phyloP scores from a whole-genome alignment of 1,140 invertebrate genomes.

The Campoletis sonorensis region DNA sequence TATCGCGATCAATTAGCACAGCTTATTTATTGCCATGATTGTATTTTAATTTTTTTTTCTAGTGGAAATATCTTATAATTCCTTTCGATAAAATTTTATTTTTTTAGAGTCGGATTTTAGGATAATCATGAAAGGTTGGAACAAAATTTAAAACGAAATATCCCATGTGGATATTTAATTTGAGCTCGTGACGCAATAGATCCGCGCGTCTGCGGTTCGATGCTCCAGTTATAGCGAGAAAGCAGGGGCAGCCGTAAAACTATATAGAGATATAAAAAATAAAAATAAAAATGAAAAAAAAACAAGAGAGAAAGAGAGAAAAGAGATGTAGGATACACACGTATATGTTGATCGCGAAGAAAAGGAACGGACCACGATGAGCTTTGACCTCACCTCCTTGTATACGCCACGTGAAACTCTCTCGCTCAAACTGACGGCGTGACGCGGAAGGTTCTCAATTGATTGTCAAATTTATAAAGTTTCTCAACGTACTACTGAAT shows the following conservation, averaged over 20 bases:
- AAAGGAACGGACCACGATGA: constrained; percentile 45
- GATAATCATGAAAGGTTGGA: too few relatives aligned
- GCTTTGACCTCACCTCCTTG: constrained; percentile 54
- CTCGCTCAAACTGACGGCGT: neutral
- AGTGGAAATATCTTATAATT: too few relatives aligned
- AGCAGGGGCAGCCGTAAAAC: neutral
- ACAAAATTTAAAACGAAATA: neutral
- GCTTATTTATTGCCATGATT: too few relatives aligned
- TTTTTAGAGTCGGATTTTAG: too few relatives aligned
- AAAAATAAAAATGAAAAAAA: neutral
- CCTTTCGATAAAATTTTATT: too few relatives aligned
- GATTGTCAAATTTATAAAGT: too few relatives aligned
- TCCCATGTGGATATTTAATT: neutral
- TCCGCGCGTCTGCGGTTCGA: neutral
- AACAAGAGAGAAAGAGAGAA: neutral
- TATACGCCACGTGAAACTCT: constrained; percentile 26
- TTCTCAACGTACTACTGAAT: too few relatives aligned
- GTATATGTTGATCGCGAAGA: constrained; percentile 12
- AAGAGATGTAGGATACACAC: neutral
- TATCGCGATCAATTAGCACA: too few relatives aligned
- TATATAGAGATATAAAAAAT: neutral
- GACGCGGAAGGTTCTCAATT: constrained; percentile 44
- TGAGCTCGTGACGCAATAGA: constrained; percentile 29
- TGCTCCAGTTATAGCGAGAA: constrained; percentile 53
- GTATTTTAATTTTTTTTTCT: too few relatives aligned